Base-by-base conservation (phyloP, 2,797 vertebrate genomes). In the Schizopygopsis pylzovi region DNA sequence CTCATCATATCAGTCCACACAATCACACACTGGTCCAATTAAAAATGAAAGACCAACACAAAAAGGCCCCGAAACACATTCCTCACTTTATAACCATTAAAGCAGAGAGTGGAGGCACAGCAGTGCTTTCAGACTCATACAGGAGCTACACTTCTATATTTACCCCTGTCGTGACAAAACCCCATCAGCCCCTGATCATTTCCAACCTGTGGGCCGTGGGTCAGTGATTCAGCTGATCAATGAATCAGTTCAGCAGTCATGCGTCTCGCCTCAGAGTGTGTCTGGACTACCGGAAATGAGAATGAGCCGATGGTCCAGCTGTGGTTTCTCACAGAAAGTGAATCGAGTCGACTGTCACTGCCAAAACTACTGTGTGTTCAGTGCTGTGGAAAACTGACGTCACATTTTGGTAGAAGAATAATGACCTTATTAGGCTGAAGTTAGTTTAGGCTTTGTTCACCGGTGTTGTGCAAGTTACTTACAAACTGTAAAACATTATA, bases 181-280 rank as follows among this genome's bases (percentile, higher is more conserved):
- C 20, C n/a, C 41, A 65, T 80, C 25, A 80, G 39, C 78, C 61
- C 5, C 20, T 22, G 59, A 80, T 80, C 0, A 80, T 47, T 33
- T 47, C 25, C 41, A 6, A 47, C n/a, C 25, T 8, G 76, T 43
- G 28, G 49, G 39, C 61, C 79, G 1, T 28, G 47, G 65, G 52
- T 86, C 82, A 85, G 71, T 86, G 77, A 84, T 71, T 84, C 81
- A 87, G 67, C 56, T 22, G 49, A 89, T 83, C 79, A 68, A 6
- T 90, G 90, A 90, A 86, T 90, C 89, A 89, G 79, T 79, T 82
- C 3, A 37, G 59, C 47, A 67, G 73, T 89, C 87, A 87, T 72
- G 56, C 9, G 76, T 83, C 75, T 84, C 16, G 45, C 75, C 16
- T 56, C 68, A 47, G 33, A 52, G 71, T 39, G 28, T 10, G 79